Percentiles rank a stretch among this genome's conserved stretches.
Evolutionary conservation across 1,140 invertebrate species (phyloP).

Genomic region (Carposina sasakii): DNA sequence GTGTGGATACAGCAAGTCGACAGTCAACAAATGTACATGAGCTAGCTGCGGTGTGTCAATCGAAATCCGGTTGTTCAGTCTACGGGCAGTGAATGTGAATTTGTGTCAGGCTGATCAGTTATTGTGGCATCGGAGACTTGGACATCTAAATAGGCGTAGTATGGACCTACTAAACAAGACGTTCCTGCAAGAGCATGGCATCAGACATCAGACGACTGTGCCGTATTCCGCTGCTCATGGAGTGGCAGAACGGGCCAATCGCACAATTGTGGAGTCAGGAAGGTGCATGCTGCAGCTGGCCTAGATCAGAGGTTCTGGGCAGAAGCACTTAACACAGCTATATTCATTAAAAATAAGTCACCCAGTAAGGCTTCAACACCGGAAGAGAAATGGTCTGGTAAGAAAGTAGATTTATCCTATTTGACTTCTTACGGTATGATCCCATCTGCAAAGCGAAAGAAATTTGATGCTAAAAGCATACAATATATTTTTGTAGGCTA

Average conservation of each 20-base stretch:
- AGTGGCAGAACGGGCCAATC: constrained; percentile 42
- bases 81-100: too few species aligned
- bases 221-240: constrained; percentile 41
- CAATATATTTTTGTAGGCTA: constrained; percentile 60
- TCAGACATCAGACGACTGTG: constrained; percentile 17
- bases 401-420: constrained; percentile 45
- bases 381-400: constrained; percentile 47
- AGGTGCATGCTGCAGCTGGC: constrained; percentile 29
- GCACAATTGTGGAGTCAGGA: constrained; percentile 36
- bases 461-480: constrained; percentile 41
- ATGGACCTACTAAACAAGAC: constrained; percentile 20
- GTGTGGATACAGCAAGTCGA: constrained; percentile 13
- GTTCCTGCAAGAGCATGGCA: constrained; percentile 23
- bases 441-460: constrained; percentile 43
- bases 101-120: too few species aligned
- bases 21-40: constrained; percentile 4
- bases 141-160: constrained; percentile 21
- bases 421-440: constrained; percentile 55
- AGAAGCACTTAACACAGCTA: constrained; percentile 10
- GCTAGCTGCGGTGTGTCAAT: too few species aligned
- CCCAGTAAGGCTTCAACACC: constrained; percentile 37
- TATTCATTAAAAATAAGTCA: constrained; percentile 9
- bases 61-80: too few species aligned
- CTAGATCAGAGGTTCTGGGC: constrained; percentile 9
- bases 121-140: constrained; percentile 19